Base-by-base conservation (phyloP, 2,888 invertebrate genomes). In the Netelia fuscicornis region DNA sequence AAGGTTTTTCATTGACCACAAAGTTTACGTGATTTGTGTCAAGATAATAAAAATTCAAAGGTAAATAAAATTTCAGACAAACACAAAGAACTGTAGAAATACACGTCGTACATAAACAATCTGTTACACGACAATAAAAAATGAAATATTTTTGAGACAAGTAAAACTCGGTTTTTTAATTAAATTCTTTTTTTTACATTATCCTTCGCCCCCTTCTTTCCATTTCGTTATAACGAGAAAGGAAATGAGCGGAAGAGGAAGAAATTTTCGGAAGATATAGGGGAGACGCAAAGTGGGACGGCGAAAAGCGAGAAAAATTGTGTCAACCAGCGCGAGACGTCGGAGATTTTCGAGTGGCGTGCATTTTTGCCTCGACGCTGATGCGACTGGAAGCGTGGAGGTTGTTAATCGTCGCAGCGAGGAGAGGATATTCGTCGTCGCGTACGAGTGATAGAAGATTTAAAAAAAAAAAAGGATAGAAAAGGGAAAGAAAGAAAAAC, bases 361-460 rank as follows among this genome's bases (percentile, higher is more conserved):
- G 60, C 20, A 42, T 20, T 11, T 52, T 58, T 60, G 72, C 23
- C 72, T 58, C 20, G 72, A 58, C 42, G 72, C 56, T 71, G 56
- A 62, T 44, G n/a, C 72, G 11, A 8, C 48, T 25, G n/a, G 11
- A 56, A 75, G 17, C 1, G 42, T 23, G 64, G 62, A 13, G 17
- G 9, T n/a, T 58, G 20, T 17, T 17, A 58, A 58, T 58, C 17
- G 56, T 20, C 20, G 13, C 48, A 48, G 48, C 17, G 74, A 37
- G 62, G 2, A 30, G 62, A 13, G 30, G 37, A 30, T 13, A 13
- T 62, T 30, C 6, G 37, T 37, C 11, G 37, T 5, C n/a, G 30
- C 6, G 64, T 30, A 42, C 60, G 60, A 64, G 75, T 30, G 64
- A 64, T 17, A 37, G 44, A 75, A 64, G 52, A 64, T 75, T 64